phyloP scores from a whole-genome alignment of 2,888 invertebrate species.

The Piscicola geometra region DNA sequence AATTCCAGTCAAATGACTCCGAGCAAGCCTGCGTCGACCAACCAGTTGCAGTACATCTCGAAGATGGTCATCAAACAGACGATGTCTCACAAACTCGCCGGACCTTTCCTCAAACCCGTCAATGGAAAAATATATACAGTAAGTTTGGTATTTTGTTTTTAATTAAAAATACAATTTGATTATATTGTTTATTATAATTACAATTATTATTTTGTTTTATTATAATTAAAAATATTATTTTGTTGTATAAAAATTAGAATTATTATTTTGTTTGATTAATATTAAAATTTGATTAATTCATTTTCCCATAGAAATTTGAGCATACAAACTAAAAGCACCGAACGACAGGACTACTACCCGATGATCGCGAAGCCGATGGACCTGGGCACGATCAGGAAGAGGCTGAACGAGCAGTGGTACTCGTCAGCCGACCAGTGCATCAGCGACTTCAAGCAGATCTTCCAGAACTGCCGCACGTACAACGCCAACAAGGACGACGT shows the following conservation, averaged over 20 bases:
- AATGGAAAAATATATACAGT: slow-evolving; percentile 29
- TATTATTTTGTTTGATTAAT: background rate
- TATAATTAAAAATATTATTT: background rate
- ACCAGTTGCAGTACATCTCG: slow-evolving; percentile 27
- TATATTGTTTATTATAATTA: background rate
- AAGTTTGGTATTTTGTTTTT: no score
- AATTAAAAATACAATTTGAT: no score
- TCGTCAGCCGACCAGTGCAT: slow-evolving; percentile 16
- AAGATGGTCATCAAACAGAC: slow-evolving; percentile 29
- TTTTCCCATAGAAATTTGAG: no score
- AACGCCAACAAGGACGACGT: slow-evolving; percentile 29
- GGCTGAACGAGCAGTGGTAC: slow-evolving; percentile 10
- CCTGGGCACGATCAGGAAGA: slow-evolving; percentile 22
- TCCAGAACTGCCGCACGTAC: slow-evolving; percentile 28
- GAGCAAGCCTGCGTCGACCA: background rate
- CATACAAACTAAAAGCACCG: background rate
- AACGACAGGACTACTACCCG: slow-evolving; percentile 18
- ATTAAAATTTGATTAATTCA: no score
- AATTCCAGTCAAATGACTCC: background rate
- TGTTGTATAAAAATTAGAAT: background rate
- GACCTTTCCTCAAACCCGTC: slow-evolving; percentile 25
- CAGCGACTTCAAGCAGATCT: slow-evolving; percentile 30
- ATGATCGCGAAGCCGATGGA: slow-evolving; percentile 26
- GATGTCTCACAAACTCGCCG: slow-evolving; percentile 24
- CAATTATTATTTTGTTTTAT: background rate